Evolutionary conservation across 2,888 invertebrate species (phyloP).

Genomic region (Apotomis turbidana): DNA sequence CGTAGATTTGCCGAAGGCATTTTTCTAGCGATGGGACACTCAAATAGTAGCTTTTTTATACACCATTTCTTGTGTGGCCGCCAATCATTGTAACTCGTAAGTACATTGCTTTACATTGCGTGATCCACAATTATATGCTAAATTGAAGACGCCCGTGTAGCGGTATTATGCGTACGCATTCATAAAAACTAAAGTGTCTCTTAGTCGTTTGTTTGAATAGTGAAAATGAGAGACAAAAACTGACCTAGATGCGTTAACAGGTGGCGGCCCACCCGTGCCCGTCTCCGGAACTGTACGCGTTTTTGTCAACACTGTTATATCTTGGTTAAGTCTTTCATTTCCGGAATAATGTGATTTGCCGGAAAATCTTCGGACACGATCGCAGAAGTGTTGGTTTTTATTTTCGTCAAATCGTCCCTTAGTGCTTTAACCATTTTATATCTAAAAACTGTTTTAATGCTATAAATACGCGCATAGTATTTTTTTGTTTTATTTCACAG

Average conservation of each 20-base stretch:
- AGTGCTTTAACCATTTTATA: not conserved
- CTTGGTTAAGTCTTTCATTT: slow-evolving; percentile 40
- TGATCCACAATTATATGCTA: not conserved
- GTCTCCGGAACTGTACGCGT: slow-evolving; percentile 61
- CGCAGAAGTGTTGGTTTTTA: not conserved
- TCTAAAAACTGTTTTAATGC: no score
- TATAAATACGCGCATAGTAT: no score
- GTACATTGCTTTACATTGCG: not conserved
- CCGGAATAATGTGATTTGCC: slow-evolving; percentile 32
- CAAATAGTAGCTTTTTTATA: no score
- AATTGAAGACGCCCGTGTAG: slow-evolving; percentile 36
- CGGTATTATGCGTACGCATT: slow-evolving; percentile 52
- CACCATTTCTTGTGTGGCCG: no score
- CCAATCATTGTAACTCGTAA: not conserved
- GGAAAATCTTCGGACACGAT: slow-evolving; percentile 32
- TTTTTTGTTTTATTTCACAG: no score
- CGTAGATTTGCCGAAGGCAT: no score
- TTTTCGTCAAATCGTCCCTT: not conserved
- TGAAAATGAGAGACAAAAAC: slow-evolving; percentile 69
- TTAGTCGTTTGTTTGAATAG: slow-evolving; percentile 66
- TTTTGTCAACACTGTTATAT: slow-evolving; percentile 57
- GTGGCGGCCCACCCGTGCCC: slow-evolving; percentile 56
- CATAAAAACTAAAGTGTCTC: slow-evolving; percentile 52
- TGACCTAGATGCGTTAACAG: slow-evolving; percentile 72
- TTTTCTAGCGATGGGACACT: no score